A percentile compares a stretch with the other conserved stretches of the same genome.
These are phyloP conservation scores for Nemotelus nigrinus DNA, from an alignment of 2,888 invertebrate genomes.

Conservation along the genomic window DNA sequence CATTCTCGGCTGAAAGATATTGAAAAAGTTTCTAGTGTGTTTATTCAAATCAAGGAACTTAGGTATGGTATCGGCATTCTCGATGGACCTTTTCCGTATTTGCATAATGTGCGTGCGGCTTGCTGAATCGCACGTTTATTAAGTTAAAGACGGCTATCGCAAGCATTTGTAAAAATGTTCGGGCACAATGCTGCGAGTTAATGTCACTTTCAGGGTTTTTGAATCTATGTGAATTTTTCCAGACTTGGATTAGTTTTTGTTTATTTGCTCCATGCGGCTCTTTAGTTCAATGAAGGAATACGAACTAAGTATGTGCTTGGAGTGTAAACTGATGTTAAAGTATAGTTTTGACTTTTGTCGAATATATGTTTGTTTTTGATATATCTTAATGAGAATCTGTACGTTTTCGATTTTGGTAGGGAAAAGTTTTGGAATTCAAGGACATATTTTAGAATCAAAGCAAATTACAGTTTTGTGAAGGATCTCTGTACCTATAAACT, in stretches of 20 bases:
- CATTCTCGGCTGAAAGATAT: slow-evolving; percentile 28
- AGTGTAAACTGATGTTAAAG: no score
- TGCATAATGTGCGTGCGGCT: slow-evolving; percentile 40
- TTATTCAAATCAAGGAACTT: slow-evolving; percentile 33
- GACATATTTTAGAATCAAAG: no score
- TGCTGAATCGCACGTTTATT: slow-evolving; percentile 38
- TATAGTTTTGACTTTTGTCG: no score
- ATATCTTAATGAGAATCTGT: background rate
- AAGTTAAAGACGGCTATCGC: slow-evolving; percentile 17
- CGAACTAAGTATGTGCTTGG: no score
- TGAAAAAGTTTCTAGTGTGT: slow-evolving; percentile 37
- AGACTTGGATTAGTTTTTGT: background rate
- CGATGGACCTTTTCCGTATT: slow-evolving; percentile 24
- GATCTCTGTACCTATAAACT: no score
- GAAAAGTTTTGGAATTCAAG: no score
- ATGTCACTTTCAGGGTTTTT: slow-evolving; percentile 35
- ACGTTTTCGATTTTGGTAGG: background rate
- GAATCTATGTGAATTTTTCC: background rate
- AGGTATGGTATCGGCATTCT: slow-evolving; percentile 29
- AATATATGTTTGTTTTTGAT: background rate
- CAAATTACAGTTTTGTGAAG: no score
- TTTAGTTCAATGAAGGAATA: no score
- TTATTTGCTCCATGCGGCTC: background rate
- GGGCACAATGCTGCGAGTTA: slow-evolving; percentile 27
- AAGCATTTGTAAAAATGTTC: slow-evolving; percentile 11